Evolutionary conservation across 2,113 vertebrate species (phyloP).

Genomic region (Ageneiosus marmoratus): DNA sequence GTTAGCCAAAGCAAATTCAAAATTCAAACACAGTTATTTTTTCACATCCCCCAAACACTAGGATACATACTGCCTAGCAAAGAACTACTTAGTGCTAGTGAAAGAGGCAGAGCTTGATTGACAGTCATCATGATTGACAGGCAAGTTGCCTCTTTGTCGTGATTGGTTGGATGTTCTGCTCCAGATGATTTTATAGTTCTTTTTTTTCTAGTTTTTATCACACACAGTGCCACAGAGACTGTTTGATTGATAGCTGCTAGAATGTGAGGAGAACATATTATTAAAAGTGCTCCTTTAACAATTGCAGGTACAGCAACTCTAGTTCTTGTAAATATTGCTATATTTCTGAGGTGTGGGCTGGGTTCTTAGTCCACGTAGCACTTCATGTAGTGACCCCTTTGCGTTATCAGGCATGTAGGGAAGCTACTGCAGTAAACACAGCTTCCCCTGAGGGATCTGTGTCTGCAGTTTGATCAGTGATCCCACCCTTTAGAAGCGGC

Average conservation of each 20-base stretch:
- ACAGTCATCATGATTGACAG: not conserved
- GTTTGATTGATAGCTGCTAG: not conserved
- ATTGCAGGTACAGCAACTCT: not conserved
- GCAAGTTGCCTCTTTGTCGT: not conserved
- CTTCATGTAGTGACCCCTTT: conserved; percentile 19
- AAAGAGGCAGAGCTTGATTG: not conserved
- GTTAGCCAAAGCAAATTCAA: not conserved
- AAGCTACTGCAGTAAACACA: conserved; percentile 48
- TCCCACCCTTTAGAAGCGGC: conserved; percentile 48
- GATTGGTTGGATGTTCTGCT: not conserved
- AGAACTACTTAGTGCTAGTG: not conserved
- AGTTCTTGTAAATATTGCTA: not conserved
- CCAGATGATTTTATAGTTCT: not conserved
- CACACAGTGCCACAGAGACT: not conserved
- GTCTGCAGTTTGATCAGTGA: conserved; percentile 55
- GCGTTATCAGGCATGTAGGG: conserved; percentile 54
- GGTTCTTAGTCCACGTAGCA: not conserved
- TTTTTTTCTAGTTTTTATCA: not conserved
- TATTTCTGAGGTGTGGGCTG: not conserved
- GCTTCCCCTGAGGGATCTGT: conserved; percentile 24
- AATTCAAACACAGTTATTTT: not conserved
- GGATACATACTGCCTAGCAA: not conserved
- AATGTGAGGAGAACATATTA: not conserved
- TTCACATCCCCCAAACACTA: not conserved
- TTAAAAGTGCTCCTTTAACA: not conserved